Evolutionary conservation across 1,140 invertebrate species (phyloP).

Genomic region (Gonioctena quinquepunctata): DNA sequence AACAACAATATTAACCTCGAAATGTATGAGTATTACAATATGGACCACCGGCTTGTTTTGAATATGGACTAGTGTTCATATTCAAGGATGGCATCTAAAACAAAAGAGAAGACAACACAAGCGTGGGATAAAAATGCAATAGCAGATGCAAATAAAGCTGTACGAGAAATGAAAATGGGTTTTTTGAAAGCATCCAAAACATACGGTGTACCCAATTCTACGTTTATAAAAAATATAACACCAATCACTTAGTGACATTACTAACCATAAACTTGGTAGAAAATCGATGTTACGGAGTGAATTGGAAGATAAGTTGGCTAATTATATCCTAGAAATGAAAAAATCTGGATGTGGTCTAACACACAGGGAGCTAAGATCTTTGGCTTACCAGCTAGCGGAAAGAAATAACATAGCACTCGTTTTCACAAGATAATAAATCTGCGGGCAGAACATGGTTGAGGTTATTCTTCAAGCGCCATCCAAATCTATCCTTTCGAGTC

Average conservation of each 20-base stretch:
- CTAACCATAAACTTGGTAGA: slow-evolving; percentile 1
- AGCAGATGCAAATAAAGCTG: slow-evolving; percentile 11
- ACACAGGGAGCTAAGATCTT: not conserved
- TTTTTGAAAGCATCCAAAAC: slow-evolving; percentile 3
- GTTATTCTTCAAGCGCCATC: slow-evolving; percentile 17
- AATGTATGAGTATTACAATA: too few species aligned
- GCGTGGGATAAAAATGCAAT: slow-evolving; percentile 6
- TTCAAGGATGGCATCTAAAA: not conserved
- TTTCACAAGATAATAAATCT: slow-evolving; percentile 14
- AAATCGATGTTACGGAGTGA: not conserved
- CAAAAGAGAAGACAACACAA: slow-evolving; percentile 1
- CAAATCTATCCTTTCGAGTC: slow-evolving; percentile 11
- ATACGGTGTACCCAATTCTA: slow-evolving; percentile 8
- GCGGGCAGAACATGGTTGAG: slow-evolving; percentile 17
- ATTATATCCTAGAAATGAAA: slow-evolving; percentile 11
- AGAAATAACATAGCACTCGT: slow-evolving; percentile 6
- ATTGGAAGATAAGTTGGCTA: not conserved
- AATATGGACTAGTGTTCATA: too few species aligned
- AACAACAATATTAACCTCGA: too few species aligned
- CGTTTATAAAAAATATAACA: slow-evolving; percentile 3
- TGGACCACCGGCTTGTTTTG: too few species aligned
- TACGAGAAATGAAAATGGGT: slow-evolving; percentile 9
- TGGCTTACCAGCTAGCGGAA: slow-evolving; percentile 8
- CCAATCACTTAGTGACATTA: slow-evolving; percentile 8
- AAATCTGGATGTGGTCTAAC: not conserved